phyloP scores from a whole-genome alignment of 1,140 invertebrate genomes.

The Saccostrea cuccullata region DNA sequence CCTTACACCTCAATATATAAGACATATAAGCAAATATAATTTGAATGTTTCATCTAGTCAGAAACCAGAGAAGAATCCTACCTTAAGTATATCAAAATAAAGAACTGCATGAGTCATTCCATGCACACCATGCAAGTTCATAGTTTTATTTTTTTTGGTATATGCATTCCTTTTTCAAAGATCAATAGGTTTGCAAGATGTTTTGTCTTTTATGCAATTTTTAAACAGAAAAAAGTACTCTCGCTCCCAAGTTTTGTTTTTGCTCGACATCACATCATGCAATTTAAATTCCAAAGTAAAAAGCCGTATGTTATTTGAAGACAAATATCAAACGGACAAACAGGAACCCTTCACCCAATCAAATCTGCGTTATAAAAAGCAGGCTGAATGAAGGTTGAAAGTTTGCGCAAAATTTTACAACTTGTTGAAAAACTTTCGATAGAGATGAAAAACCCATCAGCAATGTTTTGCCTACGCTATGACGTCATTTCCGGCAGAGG shows the following conservation, averaged over 20 bases:
- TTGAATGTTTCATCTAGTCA: too few species aligned
- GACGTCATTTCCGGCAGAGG: constrained; percentile 13
- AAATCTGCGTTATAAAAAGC: not conserved
- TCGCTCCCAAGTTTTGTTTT: not conserved
- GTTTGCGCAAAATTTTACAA: constrained; percentile 26
- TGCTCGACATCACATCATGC: not conserved
- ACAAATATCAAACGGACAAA: not conserved
- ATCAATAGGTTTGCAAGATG: not conserved
- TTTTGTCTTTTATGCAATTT: not conserved
- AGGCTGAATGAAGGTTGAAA: not conserved
- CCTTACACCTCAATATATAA: too few species aligned
- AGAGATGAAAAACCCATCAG: constrained; percentile 30
- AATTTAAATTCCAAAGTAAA: constrained; percentile 19
- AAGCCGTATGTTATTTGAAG: constrained; percentile 22
- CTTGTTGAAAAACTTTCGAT: constrained; percentile 4
- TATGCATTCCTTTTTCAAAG: not conserved
- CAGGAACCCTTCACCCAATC: constrained; percentile 13
- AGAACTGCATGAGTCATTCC: too few species aligned
- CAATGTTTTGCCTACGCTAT: not conserved
- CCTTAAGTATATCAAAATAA: too few species aligned
- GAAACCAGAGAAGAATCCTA: too few species aligned
- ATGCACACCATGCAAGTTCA: too few species aligned
- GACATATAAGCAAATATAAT: too few species aligned
- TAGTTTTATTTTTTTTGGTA: too few species aligned
- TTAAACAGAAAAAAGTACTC: not conserved